Conservation (phyloP, 2,888 invertebrate genomes). For the Ptycholaimellus sp. region DNA sequence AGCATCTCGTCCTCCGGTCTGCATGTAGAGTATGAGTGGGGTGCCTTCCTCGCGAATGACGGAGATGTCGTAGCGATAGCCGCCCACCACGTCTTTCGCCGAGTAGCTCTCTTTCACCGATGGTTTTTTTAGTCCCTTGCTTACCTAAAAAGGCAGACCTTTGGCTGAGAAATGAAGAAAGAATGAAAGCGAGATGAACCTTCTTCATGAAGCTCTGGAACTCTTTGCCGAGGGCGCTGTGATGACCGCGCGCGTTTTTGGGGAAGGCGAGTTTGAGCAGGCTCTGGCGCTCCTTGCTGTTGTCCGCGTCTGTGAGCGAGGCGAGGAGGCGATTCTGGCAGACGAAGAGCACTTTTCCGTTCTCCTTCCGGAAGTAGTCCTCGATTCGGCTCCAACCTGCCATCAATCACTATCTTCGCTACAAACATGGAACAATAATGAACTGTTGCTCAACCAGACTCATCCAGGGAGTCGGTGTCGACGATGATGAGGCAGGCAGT, state of each 20-base stretch:
- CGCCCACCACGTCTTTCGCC: constrained; percentile 17
- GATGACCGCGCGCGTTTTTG: constrained; percentile 2
- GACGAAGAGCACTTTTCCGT: constrained; percentile 22
- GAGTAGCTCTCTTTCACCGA: constrained; percentile 15
- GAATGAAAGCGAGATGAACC: no score
- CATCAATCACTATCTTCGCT: neutral
- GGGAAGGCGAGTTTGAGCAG: constrained; percentile 11
- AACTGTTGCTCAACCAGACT: constrained; percentile 16
- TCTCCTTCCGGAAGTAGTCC: constrained; percentile 8
- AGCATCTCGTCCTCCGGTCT: constrained; percentile 7
- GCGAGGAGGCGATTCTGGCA: constrained; percentile 22
- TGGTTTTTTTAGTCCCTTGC: constrained; percentile 13
- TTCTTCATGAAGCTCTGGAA: constrained; percentile 21
- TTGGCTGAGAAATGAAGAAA: no score
- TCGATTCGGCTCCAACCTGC: neutral
- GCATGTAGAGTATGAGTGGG: constrained; percentile 23
- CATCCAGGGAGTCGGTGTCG: constrained; percentile 16
- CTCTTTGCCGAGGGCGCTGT: constrained; percentile 15
- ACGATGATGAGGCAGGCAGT: constrained; percentile 18
- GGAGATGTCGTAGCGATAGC: constrained; percentile 14
- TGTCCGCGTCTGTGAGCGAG: constrained; percentile 14
- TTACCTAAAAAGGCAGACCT: no score
- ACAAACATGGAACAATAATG: constrained; percentile 2
- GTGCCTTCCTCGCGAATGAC: constrained; percentile 10
- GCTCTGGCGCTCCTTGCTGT: constrained; percentile 13